Evolutionary conservation across 2,113 vertebrate species (phyloP).

Genomic region (Emydocephalus ijimae): DNA sequence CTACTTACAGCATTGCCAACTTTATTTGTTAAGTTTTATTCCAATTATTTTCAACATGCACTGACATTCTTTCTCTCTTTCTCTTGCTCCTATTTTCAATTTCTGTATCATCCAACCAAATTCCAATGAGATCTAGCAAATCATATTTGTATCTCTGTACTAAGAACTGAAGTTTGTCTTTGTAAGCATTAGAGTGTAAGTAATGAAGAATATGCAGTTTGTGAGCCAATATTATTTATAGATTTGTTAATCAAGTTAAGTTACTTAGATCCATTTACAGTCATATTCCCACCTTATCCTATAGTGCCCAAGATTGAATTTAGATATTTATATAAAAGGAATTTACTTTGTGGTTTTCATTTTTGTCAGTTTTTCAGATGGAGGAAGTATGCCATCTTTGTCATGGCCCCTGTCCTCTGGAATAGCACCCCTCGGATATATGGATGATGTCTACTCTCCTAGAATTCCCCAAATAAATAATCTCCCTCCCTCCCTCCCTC

Average conservation of each 20-base stretch:
- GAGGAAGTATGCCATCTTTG: not conserved
- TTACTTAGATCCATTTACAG: not conserved
- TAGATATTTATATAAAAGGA: not conserved
- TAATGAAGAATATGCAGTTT: not conserved
- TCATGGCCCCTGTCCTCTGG: not conserved
- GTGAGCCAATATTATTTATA: not conserved
- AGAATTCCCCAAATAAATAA: not conserved
- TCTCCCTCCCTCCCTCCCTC: too few species aligned
- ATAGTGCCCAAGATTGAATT: not conserved
- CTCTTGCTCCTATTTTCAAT: not conserved
- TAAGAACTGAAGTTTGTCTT: not conserved
- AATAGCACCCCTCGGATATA: not conserved
- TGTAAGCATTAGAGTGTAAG: not conserved
- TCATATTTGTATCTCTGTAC: not conserved
- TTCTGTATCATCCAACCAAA: not conserved
- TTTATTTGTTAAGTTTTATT: not conserved
- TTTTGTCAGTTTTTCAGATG: not conserved
- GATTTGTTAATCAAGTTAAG: not conserved
- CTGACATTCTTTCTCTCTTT: not conserved
- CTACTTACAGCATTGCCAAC: not conserved
- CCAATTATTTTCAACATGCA: not conserved
- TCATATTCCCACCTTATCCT: not conserved
- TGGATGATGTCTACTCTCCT: not conserved
- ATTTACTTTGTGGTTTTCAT: not conserved
- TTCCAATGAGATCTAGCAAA: not conserved